phyloP scores from a whole-genome alignment of 2,888 invertebrate species.

The Clunio marinus region DNA sequence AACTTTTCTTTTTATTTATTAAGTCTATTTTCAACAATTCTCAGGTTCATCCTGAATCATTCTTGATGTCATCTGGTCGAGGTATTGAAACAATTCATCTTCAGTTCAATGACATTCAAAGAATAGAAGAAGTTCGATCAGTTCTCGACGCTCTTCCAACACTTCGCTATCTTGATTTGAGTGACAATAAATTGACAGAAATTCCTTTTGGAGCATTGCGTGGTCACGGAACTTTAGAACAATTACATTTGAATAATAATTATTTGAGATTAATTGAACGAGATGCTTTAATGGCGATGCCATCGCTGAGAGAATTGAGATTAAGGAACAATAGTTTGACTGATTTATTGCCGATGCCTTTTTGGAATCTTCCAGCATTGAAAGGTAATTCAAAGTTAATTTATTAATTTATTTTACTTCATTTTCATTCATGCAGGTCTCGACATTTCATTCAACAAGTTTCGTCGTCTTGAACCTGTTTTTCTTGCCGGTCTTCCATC shows the following conservation, averaged over 20 bases:
- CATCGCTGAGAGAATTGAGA: conserved; percentile 74
- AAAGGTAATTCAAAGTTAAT: conserved; percentile 56
- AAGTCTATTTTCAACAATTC: conserved; percentile 4
- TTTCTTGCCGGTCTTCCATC: conserved; percentile 72
- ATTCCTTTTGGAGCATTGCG: conserved; percentile 73
- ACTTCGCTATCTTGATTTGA: conserved; percentile 72
- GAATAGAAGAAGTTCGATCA: conserved; percentile 69
- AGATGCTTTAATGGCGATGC: conserved; percentile 79
- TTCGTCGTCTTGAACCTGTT: conserved; percentile 65
- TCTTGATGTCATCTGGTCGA: conserved; percentile 68
- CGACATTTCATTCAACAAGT: conserved; percentile 72
- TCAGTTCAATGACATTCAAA: conserved; percentile 70
- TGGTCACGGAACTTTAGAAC: conserved; percentile 75
- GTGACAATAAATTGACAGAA: conserved; percentile 69
- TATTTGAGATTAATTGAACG: conserved; percentile 67
- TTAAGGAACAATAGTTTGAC: conserved; percentile 78
- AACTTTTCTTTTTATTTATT: too few species aligned
- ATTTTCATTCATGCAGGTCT: conserved; percentile 51
- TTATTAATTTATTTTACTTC: background rate
- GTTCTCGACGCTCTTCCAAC: conserved; percentile 73
- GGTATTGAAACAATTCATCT: conserved; percentile 74
- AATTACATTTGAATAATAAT: conserved; percentile 76
- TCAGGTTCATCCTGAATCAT: conserved; percentile 70
- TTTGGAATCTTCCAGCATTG: conserved; percentile 78
- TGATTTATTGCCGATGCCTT: conserved; percentile 67